Evolutionary conservation across 2,113 vertebrate species (phyloP), one percentile per base, ranked within the genome.

Genomic region (Colaptes auratus): DNA sequence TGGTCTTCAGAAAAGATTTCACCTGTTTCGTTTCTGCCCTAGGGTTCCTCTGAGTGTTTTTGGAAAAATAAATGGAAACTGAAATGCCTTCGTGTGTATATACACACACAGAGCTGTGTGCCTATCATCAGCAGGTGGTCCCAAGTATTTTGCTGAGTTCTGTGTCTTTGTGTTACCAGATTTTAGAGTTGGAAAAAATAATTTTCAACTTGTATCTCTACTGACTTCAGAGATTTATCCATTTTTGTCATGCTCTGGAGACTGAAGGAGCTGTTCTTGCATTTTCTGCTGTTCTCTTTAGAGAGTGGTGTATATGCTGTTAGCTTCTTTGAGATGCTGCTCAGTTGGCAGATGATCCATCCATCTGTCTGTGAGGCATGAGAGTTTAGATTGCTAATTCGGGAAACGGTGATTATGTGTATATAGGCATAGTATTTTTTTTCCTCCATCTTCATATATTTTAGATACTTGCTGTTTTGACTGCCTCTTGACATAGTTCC

Each of bases 31-130:
- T 36, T 82, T 21, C 25, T 61, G 25, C 8, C 6, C 9, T 53
- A 27, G 42, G 15, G 3, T 88, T 81, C 33, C 8, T 24, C 14
- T 71, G 6, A 23, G 2, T 1, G 6, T 36, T 72, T 77, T 73
- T 58, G 4, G 42, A 55, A 80, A 80, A 59, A 52, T 7, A 56
- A 39, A 46, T 56, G 25, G 44, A 64, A 92, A 48, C 19, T 17
- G 6, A 59, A 78, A 11, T 19, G 10, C 42, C 2, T 27, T 15
- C 3, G 6, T 36, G 12, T 70, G 3, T 58, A 2, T 56, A 8
- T 44, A 21, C 6, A 5, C 3, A 24, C 13, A 2, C 1, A 4
- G 16, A 4, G 16, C 52, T 1, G 0, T 42, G 18, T 28, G 3
- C 7, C 2, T 70, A n/a, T 78, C 15, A 19, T 78, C 70, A 61